Evolutionary conservation across 2,113 vertebrate species (phyloP).

Genomic region (Coreoperca whiteheadi): DNA sequence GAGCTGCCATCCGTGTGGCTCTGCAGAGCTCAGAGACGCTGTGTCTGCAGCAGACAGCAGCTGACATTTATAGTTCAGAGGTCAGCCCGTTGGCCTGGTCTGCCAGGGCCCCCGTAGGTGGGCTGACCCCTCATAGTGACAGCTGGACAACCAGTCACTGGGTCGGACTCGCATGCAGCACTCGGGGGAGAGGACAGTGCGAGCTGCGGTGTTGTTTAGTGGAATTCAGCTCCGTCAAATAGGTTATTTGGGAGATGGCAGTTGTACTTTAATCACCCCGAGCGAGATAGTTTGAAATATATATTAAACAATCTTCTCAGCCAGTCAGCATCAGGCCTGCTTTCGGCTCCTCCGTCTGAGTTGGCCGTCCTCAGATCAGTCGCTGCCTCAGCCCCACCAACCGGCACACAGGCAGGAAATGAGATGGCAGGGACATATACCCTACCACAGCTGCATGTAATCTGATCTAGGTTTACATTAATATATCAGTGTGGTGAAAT

Average conservation of each 20-base stretch:
- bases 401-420: slow-evolving; percentile 1
- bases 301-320: not conserved
- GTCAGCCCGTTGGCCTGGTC: slow-evolving; percentile 20
- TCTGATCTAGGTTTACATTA: not conserved
- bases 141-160: slow-evolving; percentile 52
- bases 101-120: slow-evolving; percentile 13
- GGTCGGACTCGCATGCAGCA: slow-evolving; percentile 6
- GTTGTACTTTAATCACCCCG: not conserved
- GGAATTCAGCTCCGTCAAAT: not conserved
- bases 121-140: slow-evolving; percentile 48
- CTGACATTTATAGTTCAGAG: slow-evolving; percentile 47
- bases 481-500: not conserved
- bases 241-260: not conserved
- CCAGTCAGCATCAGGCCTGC: not conserved
- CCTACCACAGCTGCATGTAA: not conserved
- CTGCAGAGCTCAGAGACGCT: slow-evolving; percentile 13
- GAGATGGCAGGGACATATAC: not conserved
- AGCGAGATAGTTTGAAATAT: not conserved
- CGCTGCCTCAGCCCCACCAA: not conserved
- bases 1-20: not conserved
- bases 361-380: not conserved
- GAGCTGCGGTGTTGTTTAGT: slow-evolving; percentile 3
- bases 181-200: not conserved
- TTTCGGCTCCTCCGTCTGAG: not conserved
- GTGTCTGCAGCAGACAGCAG: slow-evolving; percentile 43